Conservation (phyloP, 2,888 invertebrate species). For the Drosophila algonquin region DNA sequence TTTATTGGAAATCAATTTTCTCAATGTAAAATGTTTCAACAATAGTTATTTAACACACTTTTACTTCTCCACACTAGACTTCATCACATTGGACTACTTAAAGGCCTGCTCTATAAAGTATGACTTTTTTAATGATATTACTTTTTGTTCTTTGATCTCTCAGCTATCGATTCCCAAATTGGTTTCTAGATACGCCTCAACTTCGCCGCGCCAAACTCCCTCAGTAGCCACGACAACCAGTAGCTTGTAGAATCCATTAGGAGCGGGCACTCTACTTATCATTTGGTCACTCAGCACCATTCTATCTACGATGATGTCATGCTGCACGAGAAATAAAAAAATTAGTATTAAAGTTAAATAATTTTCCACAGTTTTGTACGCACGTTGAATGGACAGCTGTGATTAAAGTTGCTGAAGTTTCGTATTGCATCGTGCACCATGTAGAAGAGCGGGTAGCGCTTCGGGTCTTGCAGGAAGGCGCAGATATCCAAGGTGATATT, state of each 20-base stretch:
- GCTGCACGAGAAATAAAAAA: not conserved
- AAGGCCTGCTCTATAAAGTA: too few species aligned
- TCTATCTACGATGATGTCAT: constrained; percentile 12
- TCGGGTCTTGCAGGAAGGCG: constrained; percentile 13
- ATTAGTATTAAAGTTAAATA: too few species aligned
- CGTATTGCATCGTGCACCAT: constrained; percentile 9
- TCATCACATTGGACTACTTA: too few species aligned
- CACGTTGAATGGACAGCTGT: constrained; percentile 33
- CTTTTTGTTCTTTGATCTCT: too few species aligned
- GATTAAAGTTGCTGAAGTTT: constrained; percentile 30
- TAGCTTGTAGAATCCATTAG: constrained; percentile 16
- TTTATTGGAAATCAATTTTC: too few species aligned
- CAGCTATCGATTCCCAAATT: constrained; percentile 10
- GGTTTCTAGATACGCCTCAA: constrained; percentile 7
- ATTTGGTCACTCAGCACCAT: constrained; percentile 28
- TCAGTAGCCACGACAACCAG: not conserved
- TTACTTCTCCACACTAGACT: too few species aligned
- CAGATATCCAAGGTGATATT: constrained; percentile 26
- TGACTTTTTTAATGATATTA: too few species aligned
- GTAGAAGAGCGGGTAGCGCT: constrained; percentile 8
- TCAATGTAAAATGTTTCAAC: too few species aligned
- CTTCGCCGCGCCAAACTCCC: constrained; percentile 8
- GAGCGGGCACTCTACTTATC: constrained; percentile 15
- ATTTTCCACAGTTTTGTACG: not conserved
- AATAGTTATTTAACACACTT: too few species aligned